Percentiles rank a stretch among this genome's conserved stretches.
Conservation (phyloP, 1,140 invertebrate genomes). For the Hormaphis cornu region DNA sequence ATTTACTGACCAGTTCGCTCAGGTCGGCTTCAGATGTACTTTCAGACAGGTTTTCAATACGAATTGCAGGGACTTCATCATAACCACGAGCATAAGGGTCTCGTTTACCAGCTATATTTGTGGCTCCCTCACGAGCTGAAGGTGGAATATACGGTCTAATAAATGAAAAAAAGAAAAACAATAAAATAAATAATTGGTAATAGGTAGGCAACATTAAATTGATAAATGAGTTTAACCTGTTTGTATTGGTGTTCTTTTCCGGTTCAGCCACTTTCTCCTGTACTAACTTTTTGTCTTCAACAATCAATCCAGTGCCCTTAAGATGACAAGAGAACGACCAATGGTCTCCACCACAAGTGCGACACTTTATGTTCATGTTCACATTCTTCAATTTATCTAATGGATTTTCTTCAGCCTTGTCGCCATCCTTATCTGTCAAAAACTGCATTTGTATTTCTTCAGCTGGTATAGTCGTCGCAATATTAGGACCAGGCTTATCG, state of each 20-base stretch:
- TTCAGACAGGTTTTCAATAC: constrained; percentile 95
- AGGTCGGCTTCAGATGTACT: constrained; percentile 90
- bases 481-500: constrained; percentile 91
- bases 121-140: constrained; percentile 70
- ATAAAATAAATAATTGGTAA: too few relatives aligned
- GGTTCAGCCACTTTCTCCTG: constrained; percentile 1
- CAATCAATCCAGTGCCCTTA: constrained; percentile 71
- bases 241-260: constrained; percentile 42
- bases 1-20: constrained; percentile 87
- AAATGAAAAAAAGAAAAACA: background rate
- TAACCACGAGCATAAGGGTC: constrained; percentile 55
- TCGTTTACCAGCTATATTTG: constrained; percentile 58
- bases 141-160: constrained; percentile 72
- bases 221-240: constrained; percentile 42
- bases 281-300: constrained; percentile 22
- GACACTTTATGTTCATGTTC: constrained; percentile 80
- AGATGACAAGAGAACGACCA: constrained; percentile 96
- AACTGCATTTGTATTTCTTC: constrained; percentile 93
- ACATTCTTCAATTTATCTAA: constrained; percentile 64
- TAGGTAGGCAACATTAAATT: background rate
- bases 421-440: constrained; percentile 73
- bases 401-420: constrained; percentile 74
- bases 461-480: constrained; percentile 86
- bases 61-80: constrained; percentile 77
- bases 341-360: constrained; percentile 91